Evolutionary conservation across 2,113 vertebrate species (phyloP).

Genomic region (Phasianus colchicus): DNA sequence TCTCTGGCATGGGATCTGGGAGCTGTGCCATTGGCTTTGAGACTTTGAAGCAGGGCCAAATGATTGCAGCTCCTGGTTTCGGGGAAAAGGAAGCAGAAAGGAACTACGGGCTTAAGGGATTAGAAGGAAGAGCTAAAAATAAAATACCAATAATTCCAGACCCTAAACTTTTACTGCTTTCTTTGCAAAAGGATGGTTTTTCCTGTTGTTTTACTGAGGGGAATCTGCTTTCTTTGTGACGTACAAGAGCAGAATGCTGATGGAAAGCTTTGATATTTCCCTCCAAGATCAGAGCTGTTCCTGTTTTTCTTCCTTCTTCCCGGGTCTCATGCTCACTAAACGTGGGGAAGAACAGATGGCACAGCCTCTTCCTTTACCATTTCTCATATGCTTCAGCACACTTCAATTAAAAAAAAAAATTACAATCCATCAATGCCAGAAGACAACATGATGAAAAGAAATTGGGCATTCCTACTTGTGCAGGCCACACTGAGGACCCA

Average conservation of each 20-base stretch:
- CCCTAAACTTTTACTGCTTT: constrained; percentile 48
- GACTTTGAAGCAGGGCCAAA: constrained; percentile 37
- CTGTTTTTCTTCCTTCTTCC: background rate
- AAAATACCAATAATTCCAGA: constrained; percentile 41
- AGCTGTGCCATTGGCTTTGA: constrained; percentile 52
- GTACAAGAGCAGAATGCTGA: background rate
- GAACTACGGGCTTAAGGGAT: constrained; percentile 52
- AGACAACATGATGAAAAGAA: background rate
- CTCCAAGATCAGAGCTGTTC: background rate
- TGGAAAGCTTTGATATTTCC: background rate
- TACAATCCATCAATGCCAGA: background rate
- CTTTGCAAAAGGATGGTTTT: constrained; percentile 23
- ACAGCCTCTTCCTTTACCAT: background rate
- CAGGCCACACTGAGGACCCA: rapidly evolving
- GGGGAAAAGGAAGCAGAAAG: constrained; percentile 63
- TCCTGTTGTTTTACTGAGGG: constrained; percentile 2
- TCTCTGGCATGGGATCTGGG: constrained; percentile 33
- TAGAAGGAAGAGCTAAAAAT: constrained; percentile 69
- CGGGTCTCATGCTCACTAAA: background rate
- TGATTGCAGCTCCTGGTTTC: constrained; percentile 47
- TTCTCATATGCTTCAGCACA: background rate
- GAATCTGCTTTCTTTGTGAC: background rate
- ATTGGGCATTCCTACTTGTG: background rate
- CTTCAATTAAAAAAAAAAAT: background rate
- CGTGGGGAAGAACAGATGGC: background rate